Percentiles rank a stretch among this genome's conserved stretches.
Conservation (phyloP, 2,113 vertebrate species). For the Dicerorhinus sumatrensis region DNA sequence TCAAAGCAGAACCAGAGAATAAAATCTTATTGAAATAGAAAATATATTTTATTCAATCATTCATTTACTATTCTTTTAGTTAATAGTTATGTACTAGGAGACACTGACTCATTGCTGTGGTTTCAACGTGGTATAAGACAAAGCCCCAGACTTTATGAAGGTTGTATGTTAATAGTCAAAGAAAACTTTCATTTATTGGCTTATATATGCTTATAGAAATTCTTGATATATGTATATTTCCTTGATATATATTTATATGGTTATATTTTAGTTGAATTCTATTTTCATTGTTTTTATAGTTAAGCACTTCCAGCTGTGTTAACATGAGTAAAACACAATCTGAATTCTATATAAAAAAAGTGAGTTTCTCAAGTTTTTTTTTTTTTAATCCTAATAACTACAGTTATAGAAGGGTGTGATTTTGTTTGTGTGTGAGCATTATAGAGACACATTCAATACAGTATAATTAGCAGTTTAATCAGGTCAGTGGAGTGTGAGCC, state of each 20-base stretch:
- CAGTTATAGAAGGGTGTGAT: background rate
- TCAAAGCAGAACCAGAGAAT: background rate
- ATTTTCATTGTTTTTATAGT: background rate
- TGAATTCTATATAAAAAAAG: background rate
- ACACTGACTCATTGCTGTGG: background rate
- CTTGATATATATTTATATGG: background rate
- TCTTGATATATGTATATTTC: too few species aligned
- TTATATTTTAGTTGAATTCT: background rate
- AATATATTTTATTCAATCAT: background rate
- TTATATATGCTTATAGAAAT: too few species aligned
- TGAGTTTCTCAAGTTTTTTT: background rate
- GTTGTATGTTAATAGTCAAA: background rate
- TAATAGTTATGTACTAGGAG: background rate
- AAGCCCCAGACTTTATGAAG: background rate
- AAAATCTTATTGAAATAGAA: background rate
- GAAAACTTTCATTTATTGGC: background rate
- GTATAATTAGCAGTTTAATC: conserved; percentile 68
- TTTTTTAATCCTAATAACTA: background rate
- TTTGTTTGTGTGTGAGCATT: conserved; percentile 27
- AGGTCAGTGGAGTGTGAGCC: conserved; percentile 29
- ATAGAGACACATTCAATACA: conserved; percentile 31
- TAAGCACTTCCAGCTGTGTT: background rate
- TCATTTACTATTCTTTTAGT: background rate
- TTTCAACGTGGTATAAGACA: background rate
- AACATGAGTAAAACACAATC: background rate